phyloP scores from a whole-genome alignment of 2,113 vertebrate species.

The Calidris pygmaea region DNA sequence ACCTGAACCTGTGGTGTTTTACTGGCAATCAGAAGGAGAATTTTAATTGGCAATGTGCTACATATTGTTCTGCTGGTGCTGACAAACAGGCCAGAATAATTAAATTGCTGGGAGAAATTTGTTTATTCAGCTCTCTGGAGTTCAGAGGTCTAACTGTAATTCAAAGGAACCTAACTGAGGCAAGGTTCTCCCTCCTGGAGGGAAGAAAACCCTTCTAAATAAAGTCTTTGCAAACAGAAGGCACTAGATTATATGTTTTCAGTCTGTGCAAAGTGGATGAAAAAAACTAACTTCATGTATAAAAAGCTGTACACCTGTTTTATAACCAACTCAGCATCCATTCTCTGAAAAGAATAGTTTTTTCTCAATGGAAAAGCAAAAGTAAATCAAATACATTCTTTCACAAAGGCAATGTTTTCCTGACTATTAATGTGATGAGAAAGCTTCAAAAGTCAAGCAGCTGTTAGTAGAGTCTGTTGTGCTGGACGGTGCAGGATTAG shows the following conservation, averaged over 20 bases:
- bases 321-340: background rate
- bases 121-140: conserved; percentile 1
- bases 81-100: background rate
- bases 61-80: background rate
- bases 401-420: background rate
- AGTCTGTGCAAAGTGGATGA: background rate
- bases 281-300: background rate
- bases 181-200: background rate
- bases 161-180: background rate
- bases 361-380: background rate
- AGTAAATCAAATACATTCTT: background rate
- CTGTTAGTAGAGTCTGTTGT: background rate
- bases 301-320: background rate
- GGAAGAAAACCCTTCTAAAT: background rate
- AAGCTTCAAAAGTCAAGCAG: background rate
- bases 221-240: conserved; percentile 6
- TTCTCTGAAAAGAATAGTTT: background rate
- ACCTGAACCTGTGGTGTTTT: background rate
- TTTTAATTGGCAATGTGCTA: background rate
- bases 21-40: background rate
- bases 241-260: background rate
- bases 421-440: background rate
- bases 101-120: background rate
- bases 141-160: conserved; percentile 21
- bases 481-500: background rate